A percentile compares a stretch with the other conserved stretches of the same genome.
Evolutionary conservation across 1,140 invertebrate genomes (phyloP).

Genomic region (Phymorhynchus buccinoides): DNA sequence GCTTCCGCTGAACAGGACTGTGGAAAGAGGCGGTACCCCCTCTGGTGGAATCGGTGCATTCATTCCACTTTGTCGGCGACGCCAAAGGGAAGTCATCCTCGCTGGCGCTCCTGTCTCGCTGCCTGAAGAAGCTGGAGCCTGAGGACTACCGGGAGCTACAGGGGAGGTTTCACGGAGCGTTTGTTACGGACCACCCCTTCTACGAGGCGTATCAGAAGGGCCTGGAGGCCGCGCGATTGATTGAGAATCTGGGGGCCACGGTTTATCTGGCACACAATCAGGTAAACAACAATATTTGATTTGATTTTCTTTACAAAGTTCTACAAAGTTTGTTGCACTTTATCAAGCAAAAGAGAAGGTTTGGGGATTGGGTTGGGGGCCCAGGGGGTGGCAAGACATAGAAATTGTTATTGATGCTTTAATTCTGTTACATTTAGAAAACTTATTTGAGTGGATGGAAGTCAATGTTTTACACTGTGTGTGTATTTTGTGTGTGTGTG

Average conservation of each 20-base stretch:
- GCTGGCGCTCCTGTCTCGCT: slow-evolving; percentile 37
- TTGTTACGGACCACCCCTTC: slow-evolving; percentile 34
- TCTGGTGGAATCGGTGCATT: slow-evolving; percentile 41
- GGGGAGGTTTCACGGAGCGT: slow-evolving; percentile 12
- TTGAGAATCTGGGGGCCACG: slow-evolving; percentile 32
- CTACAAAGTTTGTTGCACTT: background rate
- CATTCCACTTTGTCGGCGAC: slow-evolving; percentile 35
- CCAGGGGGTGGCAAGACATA: too few species aligned
- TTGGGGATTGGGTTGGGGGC: background rate
- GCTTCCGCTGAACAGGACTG: slow-evolving; percentile 41
- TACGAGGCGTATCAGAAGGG: slow-evolving; percentile 42
- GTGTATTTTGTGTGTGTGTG: too few species aligned
- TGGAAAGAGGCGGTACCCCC: slow-evolving; percentile 47
- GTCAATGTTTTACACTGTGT: too few species aligned
- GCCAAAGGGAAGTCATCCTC: slow-evolving; percentile 41
- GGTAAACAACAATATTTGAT: slow-evolving; percentile 5
- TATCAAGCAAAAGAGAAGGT: background rate
- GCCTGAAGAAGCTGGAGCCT: slow-evolving; percentile 35
- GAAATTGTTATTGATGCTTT: too few species aligned
- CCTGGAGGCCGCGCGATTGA: slow-evolving; percentile 11
- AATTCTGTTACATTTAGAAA: too few species aligned
- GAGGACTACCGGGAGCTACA: slow-evolving; percentile 39
- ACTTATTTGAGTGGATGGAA: too few species aligned
- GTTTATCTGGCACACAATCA: slow-evolving; percentile 39
- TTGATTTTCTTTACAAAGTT: background rate